A percentile compares a stretch with the other conserved stretches of the same genome.
Conservation (phyloP, 2,888 invertebrate genomes). For the Tenthredo amoena region DNA sequence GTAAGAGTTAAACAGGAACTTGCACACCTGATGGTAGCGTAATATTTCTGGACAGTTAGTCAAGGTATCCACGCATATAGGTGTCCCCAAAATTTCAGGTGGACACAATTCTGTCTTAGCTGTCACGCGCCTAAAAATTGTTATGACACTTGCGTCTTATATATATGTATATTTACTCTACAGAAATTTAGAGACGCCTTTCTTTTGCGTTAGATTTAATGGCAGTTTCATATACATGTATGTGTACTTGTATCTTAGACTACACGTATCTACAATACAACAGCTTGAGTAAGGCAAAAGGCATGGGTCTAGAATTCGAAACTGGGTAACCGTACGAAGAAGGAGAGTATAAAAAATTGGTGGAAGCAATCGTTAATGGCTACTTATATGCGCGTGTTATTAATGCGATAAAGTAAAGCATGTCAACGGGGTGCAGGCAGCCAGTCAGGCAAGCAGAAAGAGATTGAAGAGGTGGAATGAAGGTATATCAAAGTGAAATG, state of each 20-base stretch:
- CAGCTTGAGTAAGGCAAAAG: neutral
- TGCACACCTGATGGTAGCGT: neutral
- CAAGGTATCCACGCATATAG: neutral
- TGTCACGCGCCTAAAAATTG: neutral
- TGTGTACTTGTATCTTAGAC: neutral
- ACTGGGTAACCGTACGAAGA: neutral
- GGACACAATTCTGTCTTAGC: conserved; percentile 9
- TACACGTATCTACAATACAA: neutral
- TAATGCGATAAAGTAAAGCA: conserved; percentile 43
- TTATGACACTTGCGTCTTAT: conserved; percentile 1
- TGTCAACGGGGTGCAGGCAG: conserved; percentile 40
- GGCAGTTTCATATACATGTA: neutral
- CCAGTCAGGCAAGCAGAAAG: neutral
- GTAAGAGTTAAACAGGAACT: conserved; percentile 5
- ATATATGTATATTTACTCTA: neutral
- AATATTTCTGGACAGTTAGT: conserved; percentile 15
- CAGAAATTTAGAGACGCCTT: neutral
- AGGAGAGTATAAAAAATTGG: conserved; percentile 3
- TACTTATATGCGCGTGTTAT: conserved; percentile 35
- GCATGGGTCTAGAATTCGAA: neutral
- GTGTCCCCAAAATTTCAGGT: conserved; percentile 11
- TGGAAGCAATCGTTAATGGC: conserved; percentile 40
- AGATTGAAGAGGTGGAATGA: neutral
- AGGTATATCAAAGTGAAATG: conserved; percentile 42
- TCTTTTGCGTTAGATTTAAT: neutral